A percentile compares a stretch with the other conserved stretches of the same genome.
phyloP scores from a whole-genome alignment of 1,140 invertebrate genomes.

The Drosophila lini region DNA sequence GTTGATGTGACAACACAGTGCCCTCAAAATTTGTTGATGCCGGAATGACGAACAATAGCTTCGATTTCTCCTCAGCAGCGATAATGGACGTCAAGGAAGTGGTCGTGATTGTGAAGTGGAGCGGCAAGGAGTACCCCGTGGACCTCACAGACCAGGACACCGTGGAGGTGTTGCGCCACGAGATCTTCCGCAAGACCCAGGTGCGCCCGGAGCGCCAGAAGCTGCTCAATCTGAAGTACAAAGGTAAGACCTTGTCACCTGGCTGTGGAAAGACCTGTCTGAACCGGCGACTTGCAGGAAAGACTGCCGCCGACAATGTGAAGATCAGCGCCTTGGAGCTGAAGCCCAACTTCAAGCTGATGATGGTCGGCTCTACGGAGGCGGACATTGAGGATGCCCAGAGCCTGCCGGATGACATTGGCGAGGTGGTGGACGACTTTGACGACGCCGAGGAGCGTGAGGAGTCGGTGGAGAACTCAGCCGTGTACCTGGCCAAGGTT shows the following conservation, averaged over 20 bases:
- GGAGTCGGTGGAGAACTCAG: slow-evolving; percentile 85
- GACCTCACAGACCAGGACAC: slow-evolving; percentile 90
- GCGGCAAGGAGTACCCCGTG: slow-evolving; percentile 86
- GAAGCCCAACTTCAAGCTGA: slow-evolving; percentile 95
- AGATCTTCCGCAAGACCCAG: slow-evolving; percentile 80
- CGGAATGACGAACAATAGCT: slow-evolving; percentile 7
- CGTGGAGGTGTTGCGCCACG: slow-evolving; percentile 90
- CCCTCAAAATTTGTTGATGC: background rate
- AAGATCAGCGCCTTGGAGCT: slow-evolving; percentile 89
- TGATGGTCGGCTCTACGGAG: slow-evolving; percentile 98
- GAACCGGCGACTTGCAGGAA: slow-evolving; percentile 86
- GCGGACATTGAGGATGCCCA: slow-evolving; percentile 94
- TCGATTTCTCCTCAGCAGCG: background rate
- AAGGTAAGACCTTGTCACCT: slow-evolving; percentile 87
- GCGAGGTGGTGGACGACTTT: slow-evolving; percentile 94
- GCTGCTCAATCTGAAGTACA: slow-evolving; percentile 95
- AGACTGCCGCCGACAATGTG: slow-evolving; percentile 91
- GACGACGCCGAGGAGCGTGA: slow-evolving; percentile 95
- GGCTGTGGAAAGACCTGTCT: too few relatives aligned
- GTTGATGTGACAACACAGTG: slow-evolving; percentile 1
- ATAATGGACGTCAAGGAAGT: slow-evolving; percentile 64
- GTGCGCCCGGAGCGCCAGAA: slow-evolving; percentile 94
- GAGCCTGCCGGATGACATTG: slow-evolving; percentile 91
- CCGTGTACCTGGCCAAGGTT: slow-evolving; percentile 91
- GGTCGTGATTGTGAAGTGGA: slow-evolving; percentile 94